These are phyloP conservation scores for Melieria crassipennis DNA, from an alignment of 2,888 invertebrate genomes.

Conservation along the genomic window DNA sequence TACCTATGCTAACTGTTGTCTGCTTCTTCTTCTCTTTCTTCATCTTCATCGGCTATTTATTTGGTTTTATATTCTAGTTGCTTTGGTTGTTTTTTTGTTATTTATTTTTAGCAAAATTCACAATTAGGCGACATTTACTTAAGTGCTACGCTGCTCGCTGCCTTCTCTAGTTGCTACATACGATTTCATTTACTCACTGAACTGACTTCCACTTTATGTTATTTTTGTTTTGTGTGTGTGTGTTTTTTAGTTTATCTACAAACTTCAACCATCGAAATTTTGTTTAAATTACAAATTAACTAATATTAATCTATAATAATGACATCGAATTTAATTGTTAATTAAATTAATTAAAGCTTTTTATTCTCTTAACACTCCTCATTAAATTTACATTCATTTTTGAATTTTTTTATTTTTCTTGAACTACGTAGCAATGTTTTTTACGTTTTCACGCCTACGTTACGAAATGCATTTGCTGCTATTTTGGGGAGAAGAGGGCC, in stretches of 20 bases:
- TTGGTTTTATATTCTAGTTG: conserved; percentile 40
- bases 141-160: conserved; percentile 43
- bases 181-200: too few relatives aligned
- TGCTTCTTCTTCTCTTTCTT: conserved; percentile 31
- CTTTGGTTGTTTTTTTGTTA: conserved; percentile 31
- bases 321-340: conserved; percentile 35
- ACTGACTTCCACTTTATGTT: neutral
- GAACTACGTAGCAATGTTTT: conserved; percentile 3
- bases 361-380: conserved; percentile 40
- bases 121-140: conserved; percentile 59
- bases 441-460: too few relatives aligned
- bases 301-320: conserved; percentile 32
- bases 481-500: too few relatives aligned
- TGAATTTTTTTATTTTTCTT: conserved; percentile 1
- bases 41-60: neutral
- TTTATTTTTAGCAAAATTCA: conserved; percentile 49
- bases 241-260: conserved; percentile 50
- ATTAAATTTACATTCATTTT: conserved; percentile 32
- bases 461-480: too few relatives aligned
- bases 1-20: conserved; percentile 1
- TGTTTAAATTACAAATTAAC: conserved; percentile 32
- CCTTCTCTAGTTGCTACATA: neutral
- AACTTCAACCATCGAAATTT: conserved; percentile 31
- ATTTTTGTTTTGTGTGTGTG: neutral
- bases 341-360: conserved; percentile 62